A percentile compares a stretch with the other conserved stretches of the same genome.
These are phyloP conservation scores for Leistus spinibarbis DNA, from an alignment of 2,888 invertebrate species.

Conservation along the genomic window DNA sequence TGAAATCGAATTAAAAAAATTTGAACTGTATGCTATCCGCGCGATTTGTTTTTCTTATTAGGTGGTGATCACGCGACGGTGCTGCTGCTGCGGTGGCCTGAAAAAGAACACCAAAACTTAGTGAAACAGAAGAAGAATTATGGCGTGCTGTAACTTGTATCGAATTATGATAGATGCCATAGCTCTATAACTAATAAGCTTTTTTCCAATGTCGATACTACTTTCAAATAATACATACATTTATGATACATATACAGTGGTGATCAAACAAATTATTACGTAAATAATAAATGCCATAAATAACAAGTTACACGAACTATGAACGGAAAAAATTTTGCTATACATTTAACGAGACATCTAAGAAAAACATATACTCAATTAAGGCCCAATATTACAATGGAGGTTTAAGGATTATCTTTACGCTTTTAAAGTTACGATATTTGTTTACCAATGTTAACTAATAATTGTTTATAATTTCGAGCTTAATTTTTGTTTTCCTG, in stretches of 20 bases:
- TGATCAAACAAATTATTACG: not conserved
- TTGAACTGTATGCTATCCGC: not conserved
- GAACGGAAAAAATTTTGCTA: not conserved
- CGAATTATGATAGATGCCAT: constrained; percentile 12
- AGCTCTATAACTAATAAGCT: constrained; percentile 5
- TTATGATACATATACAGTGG: not conserved
- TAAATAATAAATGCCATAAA: not conserved
- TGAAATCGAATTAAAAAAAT: not conserved
- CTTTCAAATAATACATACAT: not conserved
- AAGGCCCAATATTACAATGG: not conserved
- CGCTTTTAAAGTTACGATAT: too few relatives aligned
- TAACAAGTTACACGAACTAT: not conserved
- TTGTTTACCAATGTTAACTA: too few relatives aligned
- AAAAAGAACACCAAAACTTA: constrained; percentile 10
- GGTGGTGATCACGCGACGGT: constrained; percentile 30
- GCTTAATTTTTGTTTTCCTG: too few relatives aligned
- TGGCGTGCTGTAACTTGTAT: constrained; percentile 8
- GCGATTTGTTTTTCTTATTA: not conserved
- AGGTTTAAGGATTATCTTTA: too few relatives aligned
- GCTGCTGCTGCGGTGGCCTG: constrained; percentile 13
- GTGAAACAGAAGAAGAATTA: constrained; percentile 11
- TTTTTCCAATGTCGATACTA: not conserved
- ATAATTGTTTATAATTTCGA: too few relatives aligned
- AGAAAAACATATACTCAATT: not conserved
- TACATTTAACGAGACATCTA: not conserved